A percentile compares a stretch with the other conserved stretches of the same genome.
phyloP scores from a whole-genome alignment of 2,797 vertebrate species.

The Hafferia zeledoni region DNA sequence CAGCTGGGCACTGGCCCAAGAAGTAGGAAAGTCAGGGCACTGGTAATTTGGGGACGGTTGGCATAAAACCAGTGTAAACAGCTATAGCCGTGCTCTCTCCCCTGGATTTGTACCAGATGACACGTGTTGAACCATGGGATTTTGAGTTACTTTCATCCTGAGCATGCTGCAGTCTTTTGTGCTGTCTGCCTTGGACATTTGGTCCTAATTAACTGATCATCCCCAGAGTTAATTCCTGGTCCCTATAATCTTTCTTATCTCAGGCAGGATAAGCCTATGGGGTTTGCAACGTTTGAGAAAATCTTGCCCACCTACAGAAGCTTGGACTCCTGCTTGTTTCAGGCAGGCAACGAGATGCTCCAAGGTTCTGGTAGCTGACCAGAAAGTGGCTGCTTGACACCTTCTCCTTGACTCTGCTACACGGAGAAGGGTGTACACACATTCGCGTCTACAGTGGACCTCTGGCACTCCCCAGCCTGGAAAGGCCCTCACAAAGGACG shows the following conservation, averaged over 20 bases:
- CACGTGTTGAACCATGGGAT: background rate
- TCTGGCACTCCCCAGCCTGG: background rate
- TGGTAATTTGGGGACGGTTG: background rate
- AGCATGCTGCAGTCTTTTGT: background rate
- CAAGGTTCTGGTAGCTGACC: background rate
- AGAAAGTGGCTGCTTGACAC: background rate
- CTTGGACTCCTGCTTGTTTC: background rate
- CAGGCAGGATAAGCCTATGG: background rate
- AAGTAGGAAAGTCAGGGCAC: background rate
- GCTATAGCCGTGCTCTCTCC: background rate
- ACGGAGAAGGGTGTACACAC: accelerated
- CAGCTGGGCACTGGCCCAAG: background rate
- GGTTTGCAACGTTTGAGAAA: background rate
- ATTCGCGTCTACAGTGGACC: background rate
- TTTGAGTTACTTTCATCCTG: background rate
- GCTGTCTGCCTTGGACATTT: background rate
- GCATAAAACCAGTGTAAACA: background rate
- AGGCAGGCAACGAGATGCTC: background rate
- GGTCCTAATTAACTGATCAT: background rate
- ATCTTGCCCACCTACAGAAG: background rate
- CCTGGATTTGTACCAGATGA: background rate
- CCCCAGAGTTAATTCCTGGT: background rate
- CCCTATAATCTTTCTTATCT: background rate
- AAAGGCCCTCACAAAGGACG: background rate
- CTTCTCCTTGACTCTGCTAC: background rate